phyloP scores from a whole-genome alignment of 1,140 invertebrate species.

The Phthorimaea operculella region DNA sequence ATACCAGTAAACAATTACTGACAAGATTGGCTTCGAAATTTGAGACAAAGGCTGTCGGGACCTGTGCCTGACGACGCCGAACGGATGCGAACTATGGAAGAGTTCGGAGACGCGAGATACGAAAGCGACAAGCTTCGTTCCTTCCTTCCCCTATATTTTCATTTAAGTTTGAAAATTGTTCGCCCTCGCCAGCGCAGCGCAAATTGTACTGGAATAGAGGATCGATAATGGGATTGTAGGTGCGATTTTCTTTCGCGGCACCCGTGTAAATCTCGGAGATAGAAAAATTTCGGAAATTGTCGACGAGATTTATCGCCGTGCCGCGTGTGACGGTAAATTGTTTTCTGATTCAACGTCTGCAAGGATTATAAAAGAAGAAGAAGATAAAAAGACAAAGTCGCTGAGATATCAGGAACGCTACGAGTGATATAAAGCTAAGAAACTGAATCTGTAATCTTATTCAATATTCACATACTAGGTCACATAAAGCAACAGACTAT shows the following conservation, averaged over 20 bases:
- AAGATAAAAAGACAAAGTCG: slow-evolving; percentile 13
- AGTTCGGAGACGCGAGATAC: slow-evolving; percentile 27
- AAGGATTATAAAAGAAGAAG: slow-evolving; percentile 21
- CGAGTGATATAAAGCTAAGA: too few species aligned
- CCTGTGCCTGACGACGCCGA: slow-evolving; percentile 24
- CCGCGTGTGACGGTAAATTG: slow-evolving; percentile 47
- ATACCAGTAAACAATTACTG: neutral
- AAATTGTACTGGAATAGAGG: slow-evolving; percentile 60
- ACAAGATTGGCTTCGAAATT: slow-evolving; percentile 4
- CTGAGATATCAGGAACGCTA: neutral
- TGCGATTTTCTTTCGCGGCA: slow-evolving; percentile 57
- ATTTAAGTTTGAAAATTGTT: slow-evolving; percentile 63
- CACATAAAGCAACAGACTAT: too few species aligned
- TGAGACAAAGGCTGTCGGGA: slow-evolving; percentile 18
- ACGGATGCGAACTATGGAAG: slow-evolving; percentile 30
- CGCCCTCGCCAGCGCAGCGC: slow-evolving; percentile 38
- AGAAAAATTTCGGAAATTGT: slow-evolving; percentile 65
- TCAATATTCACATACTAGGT: too few species aligned
- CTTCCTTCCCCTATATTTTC: slow-evolving; percentile 49
- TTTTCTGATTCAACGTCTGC: slow-evolving; percentile 43
- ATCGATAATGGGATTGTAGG: slow-evolving; percentile 64
- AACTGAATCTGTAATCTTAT: too few species aligned
- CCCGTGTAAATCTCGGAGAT: slow-evolving; percentile 53
- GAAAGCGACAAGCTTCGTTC: slow-evolving; percentile 12
- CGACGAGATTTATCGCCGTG: slow-evolving; percentile 48